Conservation (phyloP, 2,113 vertebrate genomes). For the Hippocampus barbouri region DNA sequence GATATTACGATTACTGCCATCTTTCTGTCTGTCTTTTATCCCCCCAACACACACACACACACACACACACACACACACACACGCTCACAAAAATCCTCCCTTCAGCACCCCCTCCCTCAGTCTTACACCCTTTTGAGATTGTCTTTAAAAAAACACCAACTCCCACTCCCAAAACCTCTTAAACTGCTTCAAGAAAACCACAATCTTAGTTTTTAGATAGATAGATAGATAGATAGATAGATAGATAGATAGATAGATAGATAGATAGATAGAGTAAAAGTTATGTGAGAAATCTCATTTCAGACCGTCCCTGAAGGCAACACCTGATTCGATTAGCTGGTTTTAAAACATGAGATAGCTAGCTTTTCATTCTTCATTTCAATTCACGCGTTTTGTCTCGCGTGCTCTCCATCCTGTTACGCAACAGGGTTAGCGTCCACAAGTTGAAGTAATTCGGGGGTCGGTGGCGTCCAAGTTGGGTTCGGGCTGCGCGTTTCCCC, state of each 20-base stretch:
- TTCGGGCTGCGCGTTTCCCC: background rate
- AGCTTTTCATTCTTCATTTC: background rate
- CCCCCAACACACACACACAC: background rate
- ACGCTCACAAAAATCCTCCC: background rate
- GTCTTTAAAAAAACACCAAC: constrained; percentile 19
- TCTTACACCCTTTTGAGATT: constrained; percentile 76
- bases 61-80: no score
- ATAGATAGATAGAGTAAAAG: background rate
- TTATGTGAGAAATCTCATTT: no score
- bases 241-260: constrained; percentile 21
- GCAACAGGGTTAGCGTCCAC: background rate
- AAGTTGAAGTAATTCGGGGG: background rate
- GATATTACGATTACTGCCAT: constrained; percentile 86
- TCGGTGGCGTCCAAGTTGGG: background rate
- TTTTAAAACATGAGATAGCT: no score
- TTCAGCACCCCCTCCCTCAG: constrained; percentile 17
- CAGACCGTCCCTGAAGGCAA: no score
- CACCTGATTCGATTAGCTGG: no score
- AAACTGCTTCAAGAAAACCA: constrained; percentile 59
- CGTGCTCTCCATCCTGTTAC: background rate
- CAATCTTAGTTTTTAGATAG: constrained; percentile 54
- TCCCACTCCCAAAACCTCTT: constrained; percentile 24
- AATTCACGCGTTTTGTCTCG: background rate
- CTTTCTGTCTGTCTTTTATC: constrained; percentile 81
- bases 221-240: constrained; percentile 44